Evolutionary conservation across 1,140 invertebrate species (phyloP), one percentile per base, ranked within the genome.

Genomic region (Drosophila kanapiae): DNA sequence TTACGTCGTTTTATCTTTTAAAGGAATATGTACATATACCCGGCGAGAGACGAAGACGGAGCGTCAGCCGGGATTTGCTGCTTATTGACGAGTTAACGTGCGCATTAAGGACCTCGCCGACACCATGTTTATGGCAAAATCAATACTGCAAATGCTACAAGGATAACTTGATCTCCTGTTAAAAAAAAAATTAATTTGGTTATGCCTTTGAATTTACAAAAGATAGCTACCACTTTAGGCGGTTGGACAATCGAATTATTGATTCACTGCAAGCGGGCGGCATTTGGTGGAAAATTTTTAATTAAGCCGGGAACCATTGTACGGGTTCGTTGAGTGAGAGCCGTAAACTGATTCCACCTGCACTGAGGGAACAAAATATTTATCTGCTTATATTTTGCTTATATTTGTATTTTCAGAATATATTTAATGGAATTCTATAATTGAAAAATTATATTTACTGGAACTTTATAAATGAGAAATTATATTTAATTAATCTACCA

Each of bases 1-100:
- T 86, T 76, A 76, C 69, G 71, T 38, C 38, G 49, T 53, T 79
- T 84, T 80, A 84, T 84, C 74, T 49, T 82, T 79, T 60, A 67
- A 75, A 78, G 76, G 53, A 70, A 63, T 54, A 31, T 23, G 16
- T 7, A 37, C 23, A n/a, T 23, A 23, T 18, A 42, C 42, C 51
- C 61, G 48, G 49, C 33, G 13, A 57, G 62, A 40, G 47, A 48
- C 53, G 49, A 38, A 23, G 59, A 16, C 48, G 40, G 33, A 18
- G 64, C 57, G 59, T 54, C 68, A 58, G 49, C 23, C 69, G 18
- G 76, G 68, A 83, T 88, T 83, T 88, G 43, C 69, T 51, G 78
- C 68, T 76, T 85, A 78, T 79, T 79, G 59, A 72, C 65, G 65
- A 78, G 71, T 77, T 74, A 81, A 78, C 51, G 61, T 57, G 23